Evolutionary conservation across 2,888 invertebrate genomes (phyloP).

Genomic region (Zele albiditarsus): DNA sequence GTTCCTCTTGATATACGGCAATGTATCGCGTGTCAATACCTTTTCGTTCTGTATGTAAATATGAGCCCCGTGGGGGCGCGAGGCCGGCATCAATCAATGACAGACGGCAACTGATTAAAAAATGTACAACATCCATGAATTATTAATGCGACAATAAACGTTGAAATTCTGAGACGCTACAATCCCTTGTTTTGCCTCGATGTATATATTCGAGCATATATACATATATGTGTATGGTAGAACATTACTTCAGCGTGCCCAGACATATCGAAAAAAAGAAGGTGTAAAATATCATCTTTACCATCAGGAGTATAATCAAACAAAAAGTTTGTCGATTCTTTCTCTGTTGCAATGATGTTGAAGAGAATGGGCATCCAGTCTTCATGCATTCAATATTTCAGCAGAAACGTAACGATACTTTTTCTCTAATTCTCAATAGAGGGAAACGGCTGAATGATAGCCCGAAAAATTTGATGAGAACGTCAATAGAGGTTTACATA

Average conservation of each 20-base stretch:
- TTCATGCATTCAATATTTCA: no score
- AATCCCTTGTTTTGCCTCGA: conserved; percentile 52
- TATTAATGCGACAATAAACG: conserved; percentile 70
- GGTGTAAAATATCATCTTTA: no score
- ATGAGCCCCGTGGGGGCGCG: conserved; percentile 66
- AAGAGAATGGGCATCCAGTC: no score
- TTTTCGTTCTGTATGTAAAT: conserved; percentile 70
- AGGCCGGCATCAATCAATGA: conserved; percentile 69
- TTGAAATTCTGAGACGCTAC: conserved; percentile 65
- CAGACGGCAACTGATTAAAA: conserved; percentile 70
- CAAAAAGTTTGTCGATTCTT: no score
- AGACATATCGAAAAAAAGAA: neutral
- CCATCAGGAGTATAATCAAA: no score
- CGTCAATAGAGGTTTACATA: no score
- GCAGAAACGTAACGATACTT: no score
- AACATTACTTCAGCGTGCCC: neutral
- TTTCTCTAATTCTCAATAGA: no score
- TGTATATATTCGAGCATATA: neutral
- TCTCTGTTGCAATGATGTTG: no score
- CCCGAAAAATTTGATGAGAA: no score
- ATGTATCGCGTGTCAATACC: conserved; percentile 65
- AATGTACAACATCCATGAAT: conserved; percentile 69
- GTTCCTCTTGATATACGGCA: conserved; percentile 44
- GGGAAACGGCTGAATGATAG: no score
- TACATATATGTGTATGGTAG: neutral